These are phyloP conservation scores for Tachycineta bicolor DNA, from an alignment of 2,113 vertebrate genomes.

Conservation along the genomic window DNA sequence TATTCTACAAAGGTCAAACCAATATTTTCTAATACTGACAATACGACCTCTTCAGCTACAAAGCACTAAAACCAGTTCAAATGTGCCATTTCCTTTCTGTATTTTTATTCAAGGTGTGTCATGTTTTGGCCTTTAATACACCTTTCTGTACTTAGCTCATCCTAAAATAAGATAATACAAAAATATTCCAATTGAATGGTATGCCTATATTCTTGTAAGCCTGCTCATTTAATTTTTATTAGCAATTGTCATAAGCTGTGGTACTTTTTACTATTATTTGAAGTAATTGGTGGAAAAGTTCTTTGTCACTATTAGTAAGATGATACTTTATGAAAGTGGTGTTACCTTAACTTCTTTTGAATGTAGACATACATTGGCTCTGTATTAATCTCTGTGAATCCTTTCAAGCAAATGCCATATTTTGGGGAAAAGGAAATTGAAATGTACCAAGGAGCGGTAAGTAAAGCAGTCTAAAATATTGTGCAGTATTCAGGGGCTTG, in stretches of 20 bases:
- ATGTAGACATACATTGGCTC: constrained; percentile 96
- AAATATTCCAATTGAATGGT: background rate
- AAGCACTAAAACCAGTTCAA: background rate
- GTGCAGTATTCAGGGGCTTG: background rate
- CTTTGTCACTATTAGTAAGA: background rate
- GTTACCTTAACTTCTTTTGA: constrained; percentile 78
- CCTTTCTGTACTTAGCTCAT: background rate
- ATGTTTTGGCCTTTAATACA: background rate
- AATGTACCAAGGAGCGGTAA: constrained; percentile 98
- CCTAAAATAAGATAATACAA: background rate
- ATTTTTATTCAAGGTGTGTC: background rate
- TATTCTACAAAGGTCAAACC: background rate
- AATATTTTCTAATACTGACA: background rate
- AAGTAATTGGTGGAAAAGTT: background rate
- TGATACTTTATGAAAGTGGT: background rate
- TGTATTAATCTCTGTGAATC: constrained; percentile 96
- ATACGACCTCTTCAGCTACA: background rate
- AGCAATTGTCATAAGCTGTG: background rate
- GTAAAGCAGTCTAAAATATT: constrained; percentile 55
- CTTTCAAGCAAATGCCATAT: constrained; percentile 99
- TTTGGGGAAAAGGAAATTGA: constrained; percentile 98
- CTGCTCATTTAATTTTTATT: background rate
- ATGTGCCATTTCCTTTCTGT: background rate
- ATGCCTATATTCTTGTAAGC: background rate
- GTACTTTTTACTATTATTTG: background rate